Conservation (phyloP, 2,888 invertebrate species). For the Thumatha senex region DNA sequence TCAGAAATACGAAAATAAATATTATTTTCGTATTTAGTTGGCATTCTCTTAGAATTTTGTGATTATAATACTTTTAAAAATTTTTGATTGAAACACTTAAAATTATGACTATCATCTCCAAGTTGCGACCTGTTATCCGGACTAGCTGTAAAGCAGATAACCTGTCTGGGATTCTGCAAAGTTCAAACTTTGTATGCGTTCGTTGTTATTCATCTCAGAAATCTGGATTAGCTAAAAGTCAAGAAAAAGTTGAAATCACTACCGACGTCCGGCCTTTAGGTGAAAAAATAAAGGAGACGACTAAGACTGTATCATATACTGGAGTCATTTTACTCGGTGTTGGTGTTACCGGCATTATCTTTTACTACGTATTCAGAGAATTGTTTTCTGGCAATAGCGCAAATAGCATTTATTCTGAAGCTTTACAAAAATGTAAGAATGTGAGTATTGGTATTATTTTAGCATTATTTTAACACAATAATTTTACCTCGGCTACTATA, state of each 20-base stretch:
- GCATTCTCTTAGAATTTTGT: too few relatives aligned
- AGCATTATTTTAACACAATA: not conserved
- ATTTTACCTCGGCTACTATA: too few relatives aligned
- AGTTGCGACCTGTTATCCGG: conserved; percentile 59
- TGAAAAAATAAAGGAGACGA: conserved; percentile 94
- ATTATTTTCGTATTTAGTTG: too few relatives aligned
- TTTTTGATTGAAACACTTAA: not conserved
- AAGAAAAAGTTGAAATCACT: conserved; percentile 69
- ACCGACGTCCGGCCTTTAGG: conserved; percentile 86
- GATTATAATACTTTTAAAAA: too few relatives aligned
- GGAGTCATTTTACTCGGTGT: conserved; percentile 91
- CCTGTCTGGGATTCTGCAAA: conserved; percentile 46
- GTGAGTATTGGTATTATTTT: conserved; percentile 52
- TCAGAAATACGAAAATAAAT: too few relatives aligned
- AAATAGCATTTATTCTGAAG: conserved; percentile 91
- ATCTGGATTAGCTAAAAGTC: conserved; percentile 59
- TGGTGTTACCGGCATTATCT: conserved; percentile 91
- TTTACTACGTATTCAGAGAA: conserved; percentile 93
- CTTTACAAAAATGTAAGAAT: conserved; percentile 89
- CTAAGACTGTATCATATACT: conserved; percentile 94
- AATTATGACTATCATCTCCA: conserved; percentile 70
- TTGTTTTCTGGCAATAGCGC: conserved; percentile 94
- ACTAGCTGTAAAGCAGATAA: conserved; percentile 46
- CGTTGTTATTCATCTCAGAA: conserved; percentile 59
- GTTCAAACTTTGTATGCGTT: conserved; percentile 44